A percentile compares a stretch with the other conserved stretches of the same genome.
These are phyloP conservation scores for Crocuta crocuta DNA, from an alignment of 2,113 vertebrate species.

Conservation along the genomic window DNA sequence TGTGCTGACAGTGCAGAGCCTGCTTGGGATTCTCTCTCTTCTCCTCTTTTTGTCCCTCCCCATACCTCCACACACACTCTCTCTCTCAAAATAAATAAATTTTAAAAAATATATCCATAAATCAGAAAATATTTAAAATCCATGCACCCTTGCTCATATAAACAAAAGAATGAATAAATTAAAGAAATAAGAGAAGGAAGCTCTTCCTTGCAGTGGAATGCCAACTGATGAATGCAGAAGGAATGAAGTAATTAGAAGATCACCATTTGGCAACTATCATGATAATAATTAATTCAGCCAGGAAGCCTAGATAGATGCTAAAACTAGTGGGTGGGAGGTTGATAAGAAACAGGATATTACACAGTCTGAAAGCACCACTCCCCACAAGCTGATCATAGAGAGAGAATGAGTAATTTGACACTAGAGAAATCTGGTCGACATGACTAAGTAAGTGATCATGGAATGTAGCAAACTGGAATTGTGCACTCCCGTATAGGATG, in stretches of 20 bases:
- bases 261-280: background rate
- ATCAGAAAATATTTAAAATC: background rate
- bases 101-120: background rate
- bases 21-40: no score
- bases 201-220: background rate
- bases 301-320: background rate
- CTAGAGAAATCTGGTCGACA: background rate
- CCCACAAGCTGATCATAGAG: background rate
- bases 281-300: slow-evolving; percentile 18
- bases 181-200: background rate
- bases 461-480: background rate
- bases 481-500: background rate
- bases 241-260: slow-evolving; percentile 18
- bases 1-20: no score
- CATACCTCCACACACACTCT: no score
- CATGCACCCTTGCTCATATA: background rate
- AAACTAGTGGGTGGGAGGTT: background rate
- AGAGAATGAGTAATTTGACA: background rate
- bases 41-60: no score
- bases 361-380: background rate
- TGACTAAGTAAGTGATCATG: background rate
- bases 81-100: background rate
- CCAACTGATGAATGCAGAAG: background rate
- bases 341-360: background rate
- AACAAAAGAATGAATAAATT: background rate